Conservation (phyloP, 2,888 invertebrate genomes). For the Holacanthella duospinosa region DNA sequence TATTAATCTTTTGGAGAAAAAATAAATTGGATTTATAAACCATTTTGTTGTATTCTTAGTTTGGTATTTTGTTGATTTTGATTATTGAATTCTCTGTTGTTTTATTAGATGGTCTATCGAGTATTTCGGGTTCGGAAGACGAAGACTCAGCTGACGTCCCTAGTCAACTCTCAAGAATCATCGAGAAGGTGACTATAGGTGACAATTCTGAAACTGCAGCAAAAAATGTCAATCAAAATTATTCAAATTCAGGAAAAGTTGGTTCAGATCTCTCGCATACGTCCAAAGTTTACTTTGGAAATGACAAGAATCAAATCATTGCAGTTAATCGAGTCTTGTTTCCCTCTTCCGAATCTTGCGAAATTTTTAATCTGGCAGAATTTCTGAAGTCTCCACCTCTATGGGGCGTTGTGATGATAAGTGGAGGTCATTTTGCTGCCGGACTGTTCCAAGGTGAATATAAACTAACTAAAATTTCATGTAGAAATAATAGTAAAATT, state of each 20-base stretch:
- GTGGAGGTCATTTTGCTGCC: conserved; percentile 73
- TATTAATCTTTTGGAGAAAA: background rate
- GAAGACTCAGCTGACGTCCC: conserved; percentile 38
- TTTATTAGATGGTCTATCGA: conserved; percentile 51
- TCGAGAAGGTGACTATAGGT: conserved; percentile 11
- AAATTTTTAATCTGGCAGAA: conserved; percentile 24
- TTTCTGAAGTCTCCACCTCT: conserved; percentile 41
- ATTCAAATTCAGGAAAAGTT: background rate
- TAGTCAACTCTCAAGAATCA: conserved; percentile 7
- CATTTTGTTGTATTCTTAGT: too few relatives aligned
- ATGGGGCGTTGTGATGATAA: conserved; percentile 71
- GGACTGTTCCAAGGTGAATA: conserved; percentile 53
- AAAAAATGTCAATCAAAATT: background rate
- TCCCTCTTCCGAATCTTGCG: conserved; percentile 45
- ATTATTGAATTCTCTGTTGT: conserved; percentile 5
- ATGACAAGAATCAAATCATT: conserved; percentile 55
- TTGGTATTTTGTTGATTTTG: background rate
- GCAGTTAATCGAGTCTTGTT: conserved; percentile 63
- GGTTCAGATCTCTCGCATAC: too few relatives aligned
- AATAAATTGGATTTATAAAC: too few relatives aligned
- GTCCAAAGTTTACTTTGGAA: conserved; percentile 64
- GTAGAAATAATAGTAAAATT: background rate
- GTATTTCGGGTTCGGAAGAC: conserved; percentile 55
- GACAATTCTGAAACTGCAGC: background rate
- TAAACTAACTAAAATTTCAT: background rate